Evolutionary conservation across 2,113 vertebrate species (phyloP).

Genomic region (Micronycteris hirsuta): DNA sequence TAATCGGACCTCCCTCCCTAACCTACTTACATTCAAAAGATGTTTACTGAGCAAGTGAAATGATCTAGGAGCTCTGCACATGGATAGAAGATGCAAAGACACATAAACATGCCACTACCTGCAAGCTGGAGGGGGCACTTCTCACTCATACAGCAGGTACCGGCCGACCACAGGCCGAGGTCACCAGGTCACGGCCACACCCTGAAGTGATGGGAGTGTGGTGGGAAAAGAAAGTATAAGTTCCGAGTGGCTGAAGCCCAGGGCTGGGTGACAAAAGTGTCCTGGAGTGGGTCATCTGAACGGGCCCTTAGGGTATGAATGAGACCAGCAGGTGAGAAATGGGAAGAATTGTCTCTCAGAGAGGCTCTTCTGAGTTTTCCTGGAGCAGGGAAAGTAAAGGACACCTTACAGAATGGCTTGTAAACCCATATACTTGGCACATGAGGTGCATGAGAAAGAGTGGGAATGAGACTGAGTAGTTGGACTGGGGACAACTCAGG

Average conservation of each 20-base stretch:
- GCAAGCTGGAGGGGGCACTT: rapidly evolving
- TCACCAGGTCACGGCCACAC: rapidly evolving
- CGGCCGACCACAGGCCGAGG: rapidly evolving
- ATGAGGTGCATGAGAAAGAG: neutral
- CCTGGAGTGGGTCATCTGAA: neutral
- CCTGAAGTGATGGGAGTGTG: too few relatives aligned
- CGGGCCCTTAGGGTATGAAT: neutral
- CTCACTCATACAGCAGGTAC: neutral
- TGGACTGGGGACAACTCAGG: neutral
- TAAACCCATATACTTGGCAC: neutral
- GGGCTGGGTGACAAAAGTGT: neutral
- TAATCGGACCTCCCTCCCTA: neutral
- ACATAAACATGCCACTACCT: neutral
- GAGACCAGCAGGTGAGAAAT: neutral
- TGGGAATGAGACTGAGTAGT: neutral
- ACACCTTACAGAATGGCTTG: neutral
- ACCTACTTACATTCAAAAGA: too few relatives aligned
- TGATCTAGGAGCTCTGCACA: neutral
- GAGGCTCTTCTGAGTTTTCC: neutral
- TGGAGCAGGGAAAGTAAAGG: neutral
- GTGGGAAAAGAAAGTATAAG: rapidly evolving
- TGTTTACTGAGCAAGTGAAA: neutral
- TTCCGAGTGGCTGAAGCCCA: too few relatives aligned
- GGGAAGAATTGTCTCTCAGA: neutral
- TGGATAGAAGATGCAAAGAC: neutral